These are phyloP conservation scores for Megaceryle alcyon DNA, from an alignment of 2,797 vertebrate genomes.

Conservation along the genomic window DNA sequence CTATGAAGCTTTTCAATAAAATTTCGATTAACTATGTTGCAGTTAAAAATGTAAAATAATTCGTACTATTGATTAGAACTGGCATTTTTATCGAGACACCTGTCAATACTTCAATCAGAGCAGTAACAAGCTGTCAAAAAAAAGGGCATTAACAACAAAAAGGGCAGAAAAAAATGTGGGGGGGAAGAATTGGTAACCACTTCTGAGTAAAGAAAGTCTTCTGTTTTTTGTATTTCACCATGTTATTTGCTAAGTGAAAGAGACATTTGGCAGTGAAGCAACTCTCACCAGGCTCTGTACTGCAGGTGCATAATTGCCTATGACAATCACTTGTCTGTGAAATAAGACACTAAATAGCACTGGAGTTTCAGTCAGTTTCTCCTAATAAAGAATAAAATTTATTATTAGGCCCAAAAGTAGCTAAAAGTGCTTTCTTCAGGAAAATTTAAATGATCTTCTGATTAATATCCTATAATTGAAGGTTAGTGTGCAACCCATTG, in stretches of 20 bases:
- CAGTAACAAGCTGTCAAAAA: neutral
- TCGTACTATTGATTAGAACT: neutral
- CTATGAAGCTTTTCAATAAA: neutral
- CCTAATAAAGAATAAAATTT: conserved; percentile 23
- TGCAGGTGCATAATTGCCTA: conserved; percentile 38
- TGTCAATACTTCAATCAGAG: neutral
- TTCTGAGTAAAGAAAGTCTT: neutral
- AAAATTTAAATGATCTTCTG: neutral
- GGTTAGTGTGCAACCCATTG: neutral
- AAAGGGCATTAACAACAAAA: neutral
- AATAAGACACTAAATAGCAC: neutral
- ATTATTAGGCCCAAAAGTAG: neutral
- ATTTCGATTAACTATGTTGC: neutral
- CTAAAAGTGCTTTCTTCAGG: neutral
- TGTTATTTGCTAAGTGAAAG: neutral
- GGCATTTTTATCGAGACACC: neutral
- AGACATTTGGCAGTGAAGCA: neutral
- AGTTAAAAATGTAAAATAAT: neutral
- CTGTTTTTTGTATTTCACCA: neutral
- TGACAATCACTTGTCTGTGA: conserved; percentile 15
- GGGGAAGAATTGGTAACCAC: neutral
- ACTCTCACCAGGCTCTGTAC: neutral
- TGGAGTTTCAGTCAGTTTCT: neutral
- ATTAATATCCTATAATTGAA: conserved; percentile 16
- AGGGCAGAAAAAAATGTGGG: too few species aligned